Conservation (phyloP, 2,888 invertebrate genomes). For the Epinotia brunnichana region DNA sequence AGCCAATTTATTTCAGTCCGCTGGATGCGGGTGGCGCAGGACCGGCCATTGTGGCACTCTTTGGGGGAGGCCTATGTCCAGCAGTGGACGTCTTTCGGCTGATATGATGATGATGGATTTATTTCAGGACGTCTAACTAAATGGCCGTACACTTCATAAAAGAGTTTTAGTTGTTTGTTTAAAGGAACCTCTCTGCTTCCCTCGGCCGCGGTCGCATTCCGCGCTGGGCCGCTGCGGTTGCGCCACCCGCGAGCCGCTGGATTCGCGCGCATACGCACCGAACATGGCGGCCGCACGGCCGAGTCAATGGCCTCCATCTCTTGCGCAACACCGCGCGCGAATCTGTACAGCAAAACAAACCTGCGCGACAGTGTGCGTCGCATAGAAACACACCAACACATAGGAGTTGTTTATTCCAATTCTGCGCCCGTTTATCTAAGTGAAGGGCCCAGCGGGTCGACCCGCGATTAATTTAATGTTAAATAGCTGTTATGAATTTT, state of each 20-base stretch:
- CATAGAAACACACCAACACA: constrained; percentile 49
- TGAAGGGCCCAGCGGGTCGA: constrained; percentile 74
- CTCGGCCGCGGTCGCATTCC: constrained; percentile 16
- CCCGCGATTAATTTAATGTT: constrained; percentile 74
- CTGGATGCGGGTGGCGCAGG: too few species aligned
- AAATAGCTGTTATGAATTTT: constrained; percentile 71
- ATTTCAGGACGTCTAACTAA: background rate
- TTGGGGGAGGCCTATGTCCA: too few species aligned
- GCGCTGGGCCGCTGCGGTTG: constrained; percentile 53
- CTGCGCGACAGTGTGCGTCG: constrained; percentile 64
- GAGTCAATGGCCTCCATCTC: constrained; percentile 83
- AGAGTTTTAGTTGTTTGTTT: constrained; percentile 4
- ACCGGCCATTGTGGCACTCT: too few species aligned
- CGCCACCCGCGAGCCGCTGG: constrained; percentile 74
- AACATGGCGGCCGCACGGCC: constrained; percentile 70
- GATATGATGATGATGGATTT: background rate
- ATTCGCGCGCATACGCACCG: constrained; percentile 70
- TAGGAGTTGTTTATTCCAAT: constrained; percentile 55
- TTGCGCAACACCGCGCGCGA: constrained; percentile 83
- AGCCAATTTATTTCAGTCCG: too few species aligned
- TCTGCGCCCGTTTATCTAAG: constrained; percentile 59
- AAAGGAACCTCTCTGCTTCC: background rate
- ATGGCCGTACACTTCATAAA: background rate
- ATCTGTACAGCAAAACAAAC: constrained; percentile 83
- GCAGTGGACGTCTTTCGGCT: too few species aligned